These are phyloP conservation scores for Dicrostonyx torquatus DNA, from an alignment of 2,797 vertebrate species.

Conservation along the genomic window DNA sequence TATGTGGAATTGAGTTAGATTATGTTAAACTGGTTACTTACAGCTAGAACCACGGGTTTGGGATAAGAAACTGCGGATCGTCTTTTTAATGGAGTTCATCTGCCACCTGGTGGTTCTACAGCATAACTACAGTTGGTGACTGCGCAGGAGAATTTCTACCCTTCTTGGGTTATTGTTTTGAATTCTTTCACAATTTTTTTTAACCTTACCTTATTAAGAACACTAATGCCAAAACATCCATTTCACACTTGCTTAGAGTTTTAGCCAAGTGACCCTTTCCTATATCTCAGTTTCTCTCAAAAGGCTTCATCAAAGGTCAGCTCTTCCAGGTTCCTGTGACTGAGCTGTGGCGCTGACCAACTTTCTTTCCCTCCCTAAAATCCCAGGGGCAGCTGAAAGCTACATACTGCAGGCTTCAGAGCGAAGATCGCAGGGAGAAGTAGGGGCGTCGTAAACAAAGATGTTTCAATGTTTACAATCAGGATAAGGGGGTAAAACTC, in stretches of 20 bases:
- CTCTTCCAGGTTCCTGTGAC: slow-evolving; percentile 17
- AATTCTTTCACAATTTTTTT: slow-evolving; percentile 1
- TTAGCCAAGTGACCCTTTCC: neutral
- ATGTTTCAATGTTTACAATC: neutral
- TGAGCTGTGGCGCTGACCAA: neutral
- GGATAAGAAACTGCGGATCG: neutral
- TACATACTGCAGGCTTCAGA: neutral
- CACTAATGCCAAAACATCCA: neutral
- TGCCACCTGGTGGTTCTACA: slow-evolving; percentile 83
- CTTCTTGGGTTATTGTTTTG: neutral
- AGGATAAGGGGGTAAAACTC: neutral
- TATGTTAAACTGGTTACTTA: neutral
- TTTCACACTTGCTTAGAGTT: neutral
- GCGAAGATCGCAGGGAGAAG: neutral
- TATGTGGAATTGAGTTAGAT: neutral
- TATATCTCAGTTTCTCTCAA: slow-evolving; percentile 23
- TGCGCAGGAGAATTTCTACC: neutral
- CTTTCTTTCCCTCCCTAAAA: neutral
- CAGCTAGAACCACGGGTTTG: neutral
- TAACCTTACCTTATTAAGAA: neutral
- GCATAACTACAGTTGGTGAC: neutral
- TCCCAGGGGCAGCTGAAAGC: neutral
- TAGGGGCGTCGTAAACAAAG: neutral
- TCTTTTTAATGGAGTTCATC: slow-evolving; percentile 55
- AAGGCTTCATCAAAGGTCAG: neutral